A percentile compares a stretch with the other conserved stretches of the same genome.
These are phyloP conservation scores for Varanus salvator DNA, from an alignment of 2,113 vertebrate species.

Conservation along the genomic window DNA sequence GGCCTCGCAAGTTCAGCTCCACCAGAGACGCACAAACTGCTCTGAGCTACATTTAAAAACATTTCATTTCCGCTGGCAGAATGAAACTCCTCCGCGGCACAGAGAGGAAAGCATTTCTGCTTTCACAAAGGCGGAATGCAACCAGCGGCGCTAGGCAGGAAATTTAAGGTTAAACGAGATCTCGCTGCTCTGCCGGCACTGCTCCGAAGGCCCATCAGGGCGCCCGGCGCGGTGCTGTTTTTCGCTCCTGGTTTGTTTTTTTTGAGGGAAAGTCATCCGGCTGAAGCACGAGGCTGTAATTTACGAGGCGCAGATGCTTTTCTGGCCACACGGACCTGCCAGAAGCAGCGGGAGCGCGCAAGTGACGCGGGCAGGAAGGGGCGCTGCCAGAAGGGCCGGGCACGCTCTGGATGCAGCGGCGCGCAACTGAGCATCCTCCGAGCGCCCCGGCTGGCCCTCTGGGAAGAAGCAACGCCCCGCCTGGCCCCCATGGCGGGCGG, in stretches of 20 bases:
- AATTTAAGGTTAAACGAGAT: not conserved
- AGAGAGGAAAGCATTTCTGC: not conserved
- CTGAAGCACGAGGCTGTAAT: not conserved
- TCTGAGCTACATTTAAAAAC: rapidly evolving
- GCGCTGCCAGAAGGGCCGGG: not conserved
- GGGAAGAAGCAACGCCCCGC: not conserved
- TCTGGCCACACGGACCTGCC: not conserved
- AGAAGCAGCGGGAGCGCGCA: not conserved
- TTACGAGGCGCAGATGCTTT: rapidly evolving
- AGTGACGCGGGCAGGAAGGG: not conserved
- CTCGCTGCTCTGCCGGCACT: not conserved
- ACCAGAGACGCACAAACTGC: rapidly evolving
- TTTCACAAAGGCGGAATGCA: not conserved
- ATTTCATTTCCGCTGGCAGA: rapidly evolving
- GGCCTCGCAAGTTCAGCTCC: not conserved
- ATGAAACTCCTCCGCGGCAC: not conserved
- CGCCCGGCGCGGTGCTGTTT: not conserved
- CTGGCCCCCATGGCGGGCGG: not conserved
- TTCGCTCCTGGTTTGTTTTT: no score
- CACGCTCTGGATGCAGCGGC: no score
- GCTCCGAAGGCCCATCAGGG: not conserved
- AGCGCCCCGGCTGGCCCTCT: not conserved
- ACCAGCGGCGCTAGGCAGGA: rapidly evolving
- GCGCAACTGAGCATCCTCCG: not conserved
- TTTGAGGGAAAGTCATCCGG: not conserved